phyloP scores from a whole-genome alignment of 2,113 vertebrate genomes.

The Mesocricetus auratus region DNA sequence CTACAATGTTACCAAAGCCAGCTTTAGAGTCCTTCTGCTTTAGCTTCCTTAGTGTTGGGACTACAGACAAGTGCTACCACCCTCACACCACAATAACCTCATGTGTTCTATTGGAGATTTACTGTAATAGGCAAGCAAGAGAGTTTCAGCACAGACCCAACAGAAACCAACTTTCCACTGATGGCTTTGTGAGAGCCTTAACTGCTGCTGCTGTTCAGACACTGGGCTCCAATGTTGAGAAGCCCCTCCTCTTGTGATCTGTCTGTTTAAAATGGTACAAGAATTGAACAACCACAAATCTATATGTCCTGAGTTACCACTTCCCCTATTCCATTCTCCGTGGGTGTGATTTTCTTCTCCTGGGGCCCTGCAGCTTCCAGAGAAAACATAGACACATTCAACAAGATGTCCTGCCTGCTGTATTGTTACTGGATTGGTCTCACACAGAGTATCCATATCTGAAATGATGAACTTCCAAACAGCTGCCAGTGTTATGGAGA shows the following conservation, averaged over 20 bases:
- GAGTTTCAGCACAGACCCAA: not conserved
- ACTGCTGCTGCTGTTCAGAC: not conserved
- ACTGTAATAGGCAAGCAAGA: not conserved
- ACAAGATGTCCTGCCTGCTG: not conserved
- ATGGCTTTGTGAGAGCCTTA: not conserved
- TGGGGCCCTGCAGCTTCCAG: not conserved
- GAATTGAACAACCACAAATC: conserved; percentile 14
- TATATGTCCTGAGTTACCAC: not conserved
- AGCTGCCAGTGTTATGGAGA: not conserved
- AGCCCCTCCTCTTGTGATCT: not conserved
- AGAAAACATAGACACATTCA: no score
- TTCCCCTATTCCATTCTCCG: not conserved
- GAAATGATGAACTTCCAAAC: not conserved
- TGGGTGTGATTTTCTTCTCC: not conserved
- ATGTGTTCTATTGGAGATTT: not conserved
- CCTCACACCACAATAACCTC: not conserved
- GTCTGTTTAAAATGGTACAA: not conserved
- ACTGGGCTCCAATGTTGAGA: not conserved
- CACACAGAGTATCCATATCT: not conserved
- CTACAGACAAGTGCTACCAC: not conserved
- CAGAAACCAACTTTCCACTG: not conserved
- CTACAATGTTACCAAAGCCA: not conserved
- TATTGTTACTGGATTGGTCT: no score
- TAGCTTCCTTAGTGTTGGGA: not conserved
- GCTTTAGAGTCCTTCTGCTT: not conserved